A percentile compares a stretch with the other conserved stretches of the same genome.
These are phyloP conservation scores for Bergia puertoricense DNA, from an alignment of 92 coral and sea anemone species.

Conservation along the genomic window DNA sequence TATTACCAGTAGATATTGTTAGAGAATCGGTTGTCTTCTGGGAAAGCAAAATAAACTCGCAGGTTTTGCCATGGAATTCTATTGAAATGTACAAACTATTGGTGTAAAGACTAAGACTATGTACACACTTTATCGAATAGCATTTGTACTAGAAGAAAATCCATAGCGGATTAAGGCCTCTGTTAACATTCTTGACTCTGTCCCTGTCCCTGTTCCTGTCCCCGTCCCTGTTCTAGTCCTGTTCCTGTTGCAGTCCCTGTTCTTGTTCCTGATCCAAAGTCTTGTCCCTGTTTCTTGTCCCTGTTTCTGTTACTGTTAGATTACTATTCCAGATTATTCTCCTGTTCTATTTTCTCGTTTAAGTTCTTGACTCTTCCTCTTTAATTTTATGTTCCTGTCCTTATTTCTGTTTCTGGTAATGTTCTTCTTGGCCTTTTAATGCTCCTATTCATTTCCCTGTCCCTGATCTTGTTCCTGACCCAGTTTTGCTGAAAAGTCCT, in stretches of 20 bases:
- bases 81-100: neutral
- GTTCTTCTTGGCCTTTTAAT: neutral
- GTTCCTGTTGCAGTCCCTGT: too few species aligned
- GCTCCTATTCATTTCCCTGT: neutral
- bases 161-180: too few species aligned
- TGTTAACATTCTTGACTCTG: too few species aligned
- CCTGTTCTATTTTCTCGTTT: neutral
- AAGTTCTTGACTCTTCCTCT: neutral
- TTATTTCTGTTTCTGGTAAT: neutral
- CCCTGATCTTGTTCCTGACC: neutral
- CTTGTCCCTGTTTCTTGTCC: too few species aligned
- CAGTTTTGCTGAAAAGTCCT: neutral
- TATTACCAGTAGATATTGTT: neutral
- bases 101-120: too few species aligned
- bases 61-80: neutral
- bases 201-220: too few species aligned
- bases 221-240: too few species aligned
- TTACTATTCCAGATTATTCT: neutral
- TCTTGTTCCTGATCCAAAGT: too few species aligned
- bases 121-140: too few species aligned
- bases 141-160: too few species aligned
- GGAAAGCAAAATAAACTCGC: neutral
- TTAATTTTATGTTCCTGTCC: too few species aligned
- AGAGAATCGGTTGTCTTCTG: neutral
- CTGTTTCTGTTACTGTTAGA: too few species aligned